A percentile compares a stretch with the other conserved stretches of the same genome.
Conservation (phyloP, 2,113 vertebrate genomes). For the Vimba vimba region DNA sequence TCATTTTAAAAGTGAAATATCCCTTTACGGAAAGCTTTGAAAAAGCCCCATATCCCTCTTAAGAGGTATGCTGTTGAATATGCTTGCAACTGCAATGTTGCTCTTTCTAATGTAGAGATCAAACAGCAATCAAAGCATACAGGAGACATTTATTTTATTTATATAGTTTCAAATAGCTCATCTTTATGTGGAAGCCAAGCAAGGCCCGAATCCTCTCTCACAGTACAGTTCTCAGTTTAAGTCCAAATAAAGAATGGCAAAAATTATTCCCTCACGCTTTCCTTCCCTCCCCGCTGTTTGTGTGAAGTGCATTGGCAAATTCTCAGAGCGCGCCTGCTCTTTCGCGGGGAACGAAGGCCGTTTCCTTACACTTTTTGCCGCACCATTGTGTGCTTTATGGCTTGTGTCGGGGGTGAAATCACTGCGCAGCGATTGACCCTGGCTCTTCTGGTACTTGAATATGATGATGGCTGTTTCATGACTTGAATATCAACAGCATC, state of each 20-base stretch:
- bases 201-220: slow-evolving; percentile 74
- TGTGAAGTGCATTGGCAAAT: slow-evolving; percentile 75
- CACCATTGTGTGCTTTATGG: slow-evolving; percentile 84
- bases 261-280: slow-evolving; percentile 65
- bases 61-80: slow-evolving; percentile 4
- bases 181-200: slow-evolving; percentile 75
- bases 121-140: slow-evolving; percentile 70
- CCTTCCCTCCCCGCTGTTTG: slow-evolving; percentile 67
- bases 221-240: slow-evolving; percentile 75
- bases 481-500: slow-evolving; percentile 76
- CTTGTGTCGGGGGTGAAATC: slow-evolving; percentile 76
- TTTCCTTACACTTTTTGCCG: slow-evolving; percentile 79
- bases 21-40: neutral
- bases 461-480: slow-evolving; percentile 82
- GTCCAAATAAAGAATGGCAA: slow-evolving; percentile 79
- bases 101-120: slow-evolving; percentile 59
- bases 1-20: neutral
- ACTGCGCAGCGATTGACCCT: slow-evolving; percentile 82
- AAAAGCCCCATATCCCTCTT: neutral
- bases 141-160: slow-evolving; percentile 72
- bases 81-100: slow-evolving; percentile 29
- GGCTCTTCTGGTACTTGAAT: slow-evolving; percentile 81
- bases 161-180: slow-evolving; percentile 73
- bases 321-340: slow-evolving; percentile 76
- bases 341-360: slow-evolving; percentile 75